Evolutionary conservation across 1,140 invertebrate species (phyloP).

Genomic region (Panagrolaimus sp.): DNA sequence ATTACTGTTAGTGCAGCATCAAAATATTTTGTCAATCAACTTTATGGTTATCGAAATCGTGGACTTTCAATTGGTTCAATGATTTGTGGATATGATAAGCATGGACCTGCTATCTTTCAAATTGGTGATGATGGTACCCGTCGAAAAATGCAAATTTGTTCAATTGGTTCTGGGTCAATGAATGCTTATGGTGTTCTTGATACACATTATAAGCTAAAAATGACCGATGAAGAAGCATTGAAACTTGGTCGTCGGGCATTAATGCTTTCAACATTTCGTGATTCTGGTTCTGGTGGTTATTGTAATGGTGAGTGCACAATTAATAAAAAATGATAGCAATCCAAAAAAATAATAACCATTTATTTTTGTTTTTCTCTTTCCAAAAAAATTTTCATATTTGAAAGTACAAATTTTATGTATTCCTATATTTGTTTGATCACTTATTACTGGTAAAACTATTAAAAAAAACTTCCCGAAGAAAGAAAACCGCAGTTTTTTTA

Average conservation of each 20-base stretch:
- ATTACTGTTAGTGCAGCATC: slow-evolving; percentile 97
- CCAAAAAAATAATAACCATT: no score
- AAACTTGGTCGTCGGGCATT: slow-evolving; percentile 84
- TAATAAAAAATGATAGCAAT: no score
- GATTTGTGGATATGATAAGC: slow-evolving; percentile 93
- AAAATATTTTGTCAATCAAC: slow-evolving; percentile 94
- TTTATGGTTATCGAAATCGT: slow-evolving; percentile 88
- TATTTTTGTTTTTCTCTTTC: no score
- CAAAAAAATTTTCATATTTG: no score
- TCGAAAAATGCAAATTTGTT: slow-evolving; percentile 84
- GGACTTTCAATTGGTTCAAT: slow-evolving; percentile 75
- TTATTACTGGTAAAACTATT: no score
- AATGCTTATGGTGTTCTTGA: slow-evolving; percentile 95
- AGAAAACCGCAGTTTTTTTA: no score
- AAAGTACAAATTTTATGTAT: no score
- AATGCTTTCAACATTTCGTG: slow-evolving; percentile 93
- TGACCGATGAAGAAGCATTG: slow-evolving; percentile 83
- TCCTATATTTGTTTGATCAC: no score
- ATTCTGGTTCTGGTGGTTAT: slow-evolving; percentile 89
- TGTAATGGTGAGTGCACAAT: slow-evolving; percentile 74
- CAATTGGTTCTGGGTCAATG: slow-evolving; percentile 90
- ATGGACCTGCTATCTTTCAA: slow-evolving; percentile 89
- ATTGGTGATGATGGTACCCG: slow-evolving; percentile 91
- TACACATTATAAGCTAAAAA: slow-evolving; percentile 71
- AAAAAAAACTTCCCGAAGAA: no score